phyloP scores from a whole-genome alignment of 2,797 vertebrate genomes.

The Tachyglossus aculeatus region DNA sequence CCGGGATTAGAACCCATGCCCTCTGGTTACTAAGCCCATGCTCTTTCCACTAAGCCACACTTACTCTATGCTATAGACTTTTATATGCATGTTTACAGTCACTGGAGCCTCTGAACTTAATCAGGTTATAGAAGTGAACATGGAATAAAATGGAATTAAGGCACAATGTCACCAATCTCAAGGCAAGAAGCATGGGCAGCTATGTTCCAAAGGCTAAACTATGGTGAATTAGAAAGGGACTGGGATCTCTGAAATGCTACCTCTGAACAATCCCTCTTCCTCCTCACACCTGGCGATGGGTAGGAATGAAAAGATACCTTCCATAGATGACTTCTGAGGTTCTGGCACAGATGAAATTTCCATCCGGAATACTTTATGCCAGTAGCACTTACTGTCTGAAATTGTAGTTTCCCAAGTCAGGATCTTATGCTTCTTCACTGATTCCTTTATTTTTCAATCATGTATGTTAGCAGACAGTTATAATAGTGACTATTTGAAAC shows the following conservation, averaged over 20 bases:
- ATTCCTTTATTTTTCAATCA: too few species aligned
- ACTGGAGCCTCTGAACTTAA: constrained; percentile 29
- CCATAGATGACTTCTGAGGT: neutral
- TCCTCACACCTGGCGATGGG: neutral
- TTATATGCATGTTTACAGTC: constrained; percentile 42
- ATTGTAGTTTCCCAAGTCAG: neutral
- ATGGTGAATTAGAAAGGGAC: neutral
- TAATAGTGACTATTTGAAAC: too few species aligned
- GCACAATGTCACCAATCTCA: constrained; percentile 28
- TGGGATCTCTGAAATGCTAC: neutral
- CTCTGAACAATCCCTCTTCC: neutral
- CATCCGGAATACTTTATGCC: neutral
- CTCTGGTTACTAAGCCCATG: too few species aligned
- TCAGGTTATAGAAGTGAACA: constrained; percentile 29
- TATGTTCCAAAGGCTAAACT: neutral
- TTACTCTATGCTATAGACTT: constrained; percentile 16
- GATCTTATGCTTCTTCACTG: too few species aligned
- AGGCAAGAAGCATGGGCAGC: neutral
- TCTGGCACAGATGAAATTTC: neutral
- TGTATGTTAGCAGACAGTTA: too few species aligned
- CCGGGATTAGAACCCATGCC: too few species aligned
- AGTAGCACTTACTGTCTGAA: neutral
- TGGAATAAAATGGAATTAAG: constrained; percentile 18
- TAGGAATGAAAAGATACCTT: constrained; percentile 4
- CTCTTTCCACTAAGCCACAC: too few species aligned